These are phyloP conservation scores for Abrostola tripartita DNA, from an alignment of 2,888 invertebrate genomes.

Conservation along the genomic window DNA sequence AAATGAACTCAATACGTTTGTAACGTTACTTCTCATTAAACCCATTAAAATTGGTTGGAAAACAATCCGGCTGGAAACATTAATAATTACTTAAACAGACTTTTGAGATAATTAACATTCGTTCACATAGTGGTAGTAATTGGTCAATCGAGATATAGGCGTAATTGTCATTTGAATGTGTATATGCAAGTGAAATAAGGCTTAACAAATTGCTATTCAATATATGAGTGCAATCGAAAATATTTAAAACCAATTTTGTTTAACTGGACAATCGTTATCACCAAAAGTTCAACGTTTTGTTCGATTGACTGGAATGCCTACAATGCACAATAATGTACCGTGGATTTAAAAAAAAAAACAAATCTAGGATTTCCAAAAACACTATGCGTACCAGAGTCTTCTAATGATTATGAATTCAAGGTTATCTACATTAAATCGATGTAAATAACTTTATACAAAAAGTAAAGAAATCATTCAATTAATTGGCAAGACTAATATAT, in stretches of 20 bases:
- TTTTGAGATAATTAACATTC: constrained; percentile 4
- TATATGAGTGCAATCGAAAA: neutral
- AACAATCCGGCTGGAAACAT: constrained; percentile 4
- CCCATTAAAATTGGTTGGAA: constrained; percentile 15
- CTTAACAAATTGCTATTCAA: neutral
- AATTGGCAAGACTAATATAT: too few species aligned
- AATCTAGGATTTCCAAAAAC: too few species aligned
- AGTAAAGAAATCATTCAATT: too few species aligned
- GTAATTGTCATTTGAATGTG: neutral
- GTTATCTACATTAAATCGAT: too few species aligned
- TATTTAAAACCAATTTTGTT: neutral
- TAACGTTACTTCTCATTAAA: constrained; percentile 11
- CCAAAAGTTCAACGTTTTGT: neutral
- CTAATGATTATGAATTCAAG: too few species aligned
- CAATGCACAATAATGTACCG: neutral
- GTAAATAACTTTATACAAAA: too few species aligned
- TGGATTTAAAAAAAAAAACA: too few species aligned
- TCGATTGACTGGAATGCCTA: neutral
- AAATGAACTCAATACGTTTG: constrained; percentile 10
- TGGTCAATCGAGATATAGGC: constrained; percentile 6
- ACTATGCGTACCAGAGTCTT: too few species aligned
- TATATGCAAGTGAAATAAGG: neutral
- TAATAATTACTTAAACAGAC: constrained; percentile 8
- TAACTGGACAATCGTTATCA: neutral
- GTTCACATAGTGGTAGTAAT: neutral